Percentiles rank a stretch among this genome's conserved stretches.
Conservation (phyloP, 1,140 invertebrate species). For the Sesamia nonagrioides region DNA sequence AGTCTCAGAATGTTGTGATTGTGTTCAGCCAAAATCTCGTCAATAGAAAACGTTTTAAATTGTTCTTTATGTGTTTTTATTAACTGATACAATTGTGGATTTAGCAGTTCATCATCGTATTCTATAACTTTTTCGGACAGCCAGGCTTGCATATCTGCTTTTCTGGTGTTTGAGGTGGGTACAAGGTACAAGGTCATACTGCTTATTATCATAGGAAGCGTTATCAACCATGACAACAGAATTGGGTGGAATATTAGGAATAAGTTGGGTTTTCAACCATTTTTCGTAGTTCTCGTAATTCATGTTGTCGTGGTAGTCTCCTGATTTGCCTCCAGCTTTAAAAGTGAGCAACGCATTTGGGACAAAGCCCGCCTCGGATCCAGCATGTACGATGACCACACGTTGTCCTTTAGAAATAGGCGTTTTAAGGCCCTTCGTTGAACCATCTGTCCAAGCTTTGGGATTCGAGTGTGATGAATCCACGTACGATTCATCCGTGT, state of each 20-base stretch:
- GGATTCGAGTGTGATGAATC: too few relatives aligned
- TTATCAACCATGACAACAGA: slow-evolving; percentile 76
- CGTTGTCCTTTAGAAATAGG: slow-evolving; percentile 19
- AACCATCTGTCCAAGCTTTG: too few relatives aligned
- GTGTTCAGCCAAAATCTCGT: neutral
- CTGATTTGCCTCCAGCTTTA: slow-evolving; percentile 13
- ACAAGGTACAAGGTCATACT: slow-evolving; percentile 22
- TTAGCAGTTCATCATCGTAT: neutral
- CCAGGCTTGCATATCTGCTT: neutral
- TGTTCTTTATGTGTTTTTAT: neutral
- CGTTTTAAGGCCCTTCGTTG: neutral
- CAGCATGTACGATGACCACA: neutral
- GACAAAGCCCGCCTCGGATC: neutral
- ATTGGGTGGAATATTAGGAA: slow-evolving; percentile 63
- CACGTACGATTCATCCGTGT: too few relatives aligned
- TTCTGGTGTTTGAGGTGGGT: slow-evolving; percentile 47
- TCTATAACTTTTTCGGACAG: slow-evolving; percentile 37
- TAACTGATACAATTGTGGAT: neutral
- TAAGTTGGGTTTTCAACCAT: too few relatives aligned
- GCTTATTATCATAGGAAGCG: slow-evolving; percentile 68
- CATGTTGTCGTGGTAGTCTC: slow-evolving; percentile 14
- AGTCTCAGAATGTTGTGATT: neutral
- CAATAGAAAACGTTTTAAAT: neutral
- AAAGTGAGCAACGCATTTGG: slow-evolving; percentile 4
- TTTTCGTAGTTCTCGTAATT: neutral